Conservation (phyloP, 2,113 vertebrate species). For the Myotis yumanensis region DNA sequence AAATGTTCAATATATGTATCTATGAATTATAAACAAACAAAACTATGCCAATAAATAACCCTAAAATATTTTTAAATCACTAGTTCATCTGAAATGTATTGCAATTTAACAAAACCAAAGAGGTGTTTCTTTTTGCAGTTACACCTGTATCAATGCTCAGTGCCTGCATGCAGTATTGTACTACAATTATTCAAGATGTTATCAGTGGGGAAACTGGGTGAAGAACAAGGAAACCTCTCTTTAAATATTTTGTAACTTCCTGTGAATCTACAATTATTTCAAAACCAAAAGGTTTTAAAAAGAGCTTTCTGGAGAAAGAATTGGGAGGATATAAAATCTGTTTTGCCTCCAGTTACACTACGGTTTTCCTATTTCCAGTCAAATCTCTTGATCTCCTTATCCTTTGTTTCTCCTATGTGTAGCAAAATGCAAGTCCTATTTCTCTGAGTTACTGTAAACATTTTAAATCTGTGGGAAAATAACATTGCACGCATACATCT, state of each 20-base stretch:
- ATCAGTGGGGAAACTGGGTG: neutral
- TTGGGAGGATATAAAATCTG: neutral
- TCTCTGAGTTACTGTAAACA: slow-evolving; percentile 25
- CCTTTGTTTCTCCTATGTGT: neutral
- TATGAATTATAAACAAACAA: neutral
- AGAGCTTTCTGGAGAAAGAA: neutral
- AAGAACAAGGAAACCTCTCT: neutral
- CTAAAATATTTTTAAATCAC: neutral
- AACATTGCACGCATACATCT: neutral
- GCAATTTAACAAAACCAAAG: neutral
- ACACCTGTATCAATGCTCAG: neutral
- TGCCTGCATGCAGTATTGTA: neutral
- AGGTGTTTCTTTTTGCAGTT: neutral
- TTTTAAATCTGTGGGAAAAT: neutral
- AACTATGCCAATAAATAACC: neutral
- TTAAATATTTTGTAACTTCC: neutral
- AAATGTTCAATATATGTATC: neutral
- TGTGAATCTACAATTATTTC: neutral
- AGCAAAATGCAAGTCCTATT: neutral
- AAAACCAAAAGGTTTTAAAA: neutral
- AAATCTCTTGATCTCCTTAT: neutral
- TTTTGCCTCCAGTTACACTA: neutral
- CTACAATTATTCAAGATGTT: neutral
- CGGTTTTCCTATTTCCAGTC: neutral
- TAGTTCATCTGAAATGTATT: neutral